Conservation (phyloP, 2,888 invertebrate genomes). For the Orchesella flavescens region DNA sequence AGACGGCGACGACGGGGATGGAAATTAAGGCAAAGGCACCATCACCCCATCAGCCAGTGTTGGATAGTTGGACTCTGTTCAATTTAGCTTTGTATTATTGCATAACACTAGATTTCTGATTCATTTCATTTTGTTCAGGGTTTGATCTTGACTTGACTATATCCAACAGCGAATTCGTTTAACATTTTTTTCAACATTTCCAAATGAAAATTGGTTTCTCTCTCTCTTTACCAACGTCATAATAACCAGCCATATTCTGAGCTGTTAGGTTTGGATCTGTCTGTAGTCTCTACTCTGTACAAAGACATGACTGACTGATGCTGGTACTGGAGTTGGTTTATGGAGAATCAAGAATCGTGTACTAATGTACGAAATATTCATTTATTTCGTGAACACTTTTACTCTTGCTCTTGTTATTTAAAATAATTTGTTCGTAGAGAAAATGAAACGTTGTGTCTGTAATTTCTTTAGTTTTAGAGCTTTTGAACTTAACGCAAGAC, state of each 20-base stretch:
- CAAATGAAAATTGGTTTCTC: constrained; percentile 37
- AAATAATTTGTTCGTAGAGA: constrained; percentile 29
- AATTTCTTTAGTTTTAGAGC: constrained; percentile 17
- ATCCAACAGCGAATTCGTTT: constrained; percentile 38
- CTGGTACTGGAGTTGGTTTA: no score
- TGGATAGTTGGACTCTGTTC: constrained; percentile 48
- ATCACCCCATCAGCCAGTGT: not conserved
- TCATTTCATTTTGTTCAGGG: constrained; percentile 51
- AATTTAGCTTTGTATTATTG: constrained; percentile 30
- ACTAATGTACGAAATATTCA: not conserved
- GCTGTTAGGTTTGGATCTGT: not conserved
- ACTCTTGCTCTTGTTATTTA: not conserved
- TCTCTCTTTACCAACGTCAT: not conserved
- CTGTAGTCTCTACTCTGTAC: not conserved
- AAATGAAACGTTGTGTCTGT: constrained; percentile 14
- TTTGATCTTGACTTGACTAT: constrained; percentile 42
- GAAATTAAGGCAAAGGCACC: constrained; percentile 16
- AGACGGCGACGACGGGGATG: constrained; percentile 17
- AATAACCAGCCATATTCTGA: not conserved
- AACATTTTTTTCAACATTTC: not conserved
- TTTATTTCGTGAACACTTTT: not conserved
- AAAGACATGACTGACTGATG: not conserved
- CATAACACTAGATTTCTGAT: constrained; percentile 30
- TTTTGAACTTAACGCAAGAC: not conserved
- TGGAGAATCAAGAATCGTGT: no score